A percentile compares a stretch with the other conserved stretches of the same genome.
Conservation (phyloP, 2,113 vertebrate species). For the Notothenia coriiceps region DNA sequence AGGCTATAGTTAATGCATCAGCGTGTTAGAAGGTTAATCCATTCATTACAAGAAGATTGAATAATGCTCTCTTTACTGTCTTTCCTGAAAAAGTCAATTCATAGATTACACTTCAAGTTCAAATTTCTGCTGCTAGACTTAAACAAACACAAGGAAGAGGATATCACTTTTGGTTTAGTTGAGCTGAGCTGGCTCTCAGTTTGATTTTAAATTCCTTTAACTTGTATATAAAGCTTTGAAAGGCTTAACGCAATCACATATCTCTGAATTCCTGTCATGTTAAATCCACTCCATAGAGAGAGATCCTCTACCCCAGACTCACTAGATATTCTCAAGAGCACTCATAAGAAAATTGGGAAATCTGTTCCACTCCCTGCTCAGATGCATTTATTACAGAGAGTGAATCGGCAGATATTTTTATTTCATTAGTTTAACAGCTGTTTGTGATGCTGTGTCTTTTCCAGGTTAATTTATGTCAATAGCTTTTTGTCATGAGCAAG, state of each 20-base stretch:
- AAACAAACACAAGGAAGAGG: slow-evolving; percentile 28
- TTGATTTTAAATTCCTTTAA: slow-evolving; percentile 59
- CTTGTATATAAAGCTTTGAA: slow-evolving; percentile 62
- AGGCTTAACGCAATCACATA: slow-evolving; percentile 54
- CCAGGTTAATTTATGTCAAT: slow-evolving; percentile 13
- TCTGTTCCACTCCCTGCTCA: slow-evolving; percentile 24
- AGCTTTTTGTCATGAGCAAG: background rate
- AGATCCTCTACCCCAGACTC: slow-evolving; percentile 37
- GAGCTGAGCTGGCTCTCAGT: slow-evolving; percentile 23
- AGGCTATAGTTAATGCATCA: background rate
- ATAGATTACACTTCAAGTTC: slow-evolving; percentile 17
- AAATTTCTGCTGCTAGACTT: slow-evolving; percentile 42
- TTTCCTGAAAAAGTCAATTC: slow-evolving; percentile 27
- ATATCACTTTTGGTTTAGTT: slow-evolving; percentile 36
- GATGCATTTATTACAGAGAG: slow-evolving; percentile 29
- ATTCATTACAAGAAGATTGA: slow-evolving; percentile 32
- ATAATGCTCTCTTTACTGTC: slow-evolving; percentile 17
- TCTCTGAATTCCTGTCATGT: slow-evolving; percentile 62
- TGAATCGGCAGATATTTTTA: slow-evolving; percentile 35
- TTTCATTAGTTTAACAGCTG: slow-evolving; percentile 27
- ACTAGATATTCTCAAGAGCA: slow-evolving; percentile 56
- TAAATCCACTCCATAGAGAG: slow-evolving; percentile 54
- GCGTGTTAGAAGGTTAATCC: slow-evolving; percentile 22
- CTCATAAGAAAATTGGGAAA: slow-evolving; percentile 40
- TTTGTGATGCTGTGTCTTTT: background rate